Conservation (phyloP, 2,797 vertebrate genomes). For the Alauda arvensis region DNA sequence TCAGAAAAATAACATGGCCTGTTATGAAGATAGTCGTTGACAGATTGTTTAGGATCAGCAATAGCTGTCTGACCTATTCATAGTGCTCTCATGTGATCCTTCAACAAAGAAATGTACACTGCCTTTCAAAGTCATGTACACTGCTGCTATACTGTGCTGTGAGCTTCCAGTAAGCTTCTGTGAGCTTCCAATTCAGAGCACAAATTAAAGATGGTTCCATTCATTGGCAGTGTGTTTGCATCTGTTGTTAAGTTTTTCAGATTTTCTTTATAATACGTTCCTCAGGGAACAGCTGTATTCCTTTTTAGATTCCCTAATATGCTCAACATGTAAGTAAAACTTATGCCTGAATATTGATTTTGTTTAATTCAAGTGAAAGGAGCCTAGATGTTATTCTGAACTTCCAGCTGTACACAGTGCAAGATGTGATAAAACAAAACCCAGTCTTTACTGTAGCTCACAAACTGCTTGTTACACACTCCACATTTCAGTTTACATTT, state of each 20-base stretch:
- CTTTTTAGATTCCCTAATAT: background rate
- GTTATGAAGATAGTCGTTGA: background rate
- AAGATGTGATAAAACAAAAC: slow-evolving; percentile 24
- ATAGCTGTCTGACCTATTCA: slow-evolving; percentile 46
- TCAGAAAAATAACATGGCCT: background rate
- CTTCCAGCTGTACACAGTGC: slow-evolving; percentile 1
- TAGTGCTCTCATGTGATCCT: slow-evolving; percentile 43
- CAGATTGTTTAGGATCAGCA: slow-evolving; percentile 41
- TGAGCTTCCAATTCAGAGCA: background rate
- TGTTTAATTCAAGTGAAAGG: slow-evolving; percentile 50
- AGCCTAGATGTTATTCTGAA: slow-evolving; percentile 27
- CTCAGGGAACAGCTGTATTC: background rate
- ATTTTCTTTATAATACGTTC: background rate
- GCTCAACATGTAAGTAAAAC: slow-evolving; percentile 29
- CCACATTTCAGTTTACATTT: background rate
- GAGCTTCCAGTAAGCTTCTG: background rate
- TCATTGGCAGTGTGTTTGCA: background rate
- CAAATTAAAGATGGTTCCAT: background rate
- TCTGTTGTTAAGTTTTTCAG: background rate
- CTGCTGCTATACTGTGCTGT: background rate
- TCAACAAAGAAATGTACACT: background rate
- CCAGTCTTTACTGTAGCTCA: slow-evolving; percentile 15
- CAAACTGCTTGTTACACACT: slow-evolving; percentile 2
- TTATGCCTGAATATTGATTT: slow-evolving; percentile 27
- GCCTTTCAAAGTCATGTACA: slow-evolving; percentile 32